A percentile compares a stretch with the other conserved stretches of the same genome.
Conservation (phyloP, 2,797 vertebrate species). For the Kryptopterus vitreolus region DNA sequence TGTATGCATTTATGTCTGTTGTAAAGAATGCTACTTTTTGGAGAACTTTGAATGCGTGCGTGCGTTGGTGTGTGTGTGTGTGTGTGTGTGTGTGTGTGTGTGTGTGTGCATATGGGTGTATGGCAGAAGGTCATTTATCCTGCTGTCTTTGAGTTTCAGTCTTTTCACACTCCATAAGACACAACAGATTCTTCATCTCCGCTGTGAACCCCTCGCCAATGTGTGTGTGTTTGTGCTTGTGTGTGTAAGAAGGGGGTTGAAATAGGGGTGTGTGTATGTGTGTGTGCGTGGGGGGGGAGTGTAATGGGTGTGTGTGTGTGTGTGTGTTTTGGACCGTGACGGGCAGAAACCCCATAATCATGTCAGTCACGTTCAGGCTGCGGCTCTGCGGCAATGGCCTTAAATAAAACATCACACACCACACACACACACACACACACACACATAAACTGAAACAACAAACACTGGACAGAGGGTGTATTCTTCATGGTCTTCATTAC, state of each 20-base stretch:
- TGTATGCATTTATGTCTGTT: not conserved
- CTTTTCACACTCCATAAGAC: slow-evolving; percentile 40
- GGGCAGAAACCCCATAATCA: slow-evolving; percentile 73
- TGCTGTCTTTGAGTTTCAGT: slow-evolving; percentile 27
- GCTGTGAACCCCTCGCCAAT: not conserved
- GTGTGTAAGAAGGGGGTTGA: not conserved
- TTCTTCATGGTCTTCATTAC: slow-evolving; percentile 8
- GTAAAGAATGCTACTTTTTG: not conserved
- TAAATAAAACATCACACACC: slow-evolving; percentile 45
- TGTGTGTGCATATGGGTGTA: slow-evolving; percentile 40
- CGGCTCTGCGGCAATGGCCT: slow-evolving; percentile 36
- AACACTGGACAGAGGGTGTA: not conserved
- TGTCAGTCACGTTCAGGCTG: slow-evolving; percentile 64
- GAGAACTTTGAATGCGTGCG: not conserved
- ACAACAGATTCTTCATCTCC: slow-evolving; percentile 34
- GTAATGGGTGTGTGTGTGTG: slow-evolving; percentile 8
- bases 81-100: slow-evolving; percentile 1
- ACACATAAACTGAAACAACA: slow-evolving; percentile 6
- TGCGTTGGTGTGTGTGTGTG: slow-evolving; percentile 16
- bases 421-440: slow-evolving; percentile 8
- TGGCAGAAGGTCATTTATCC: slow-evolving; percentile 37
- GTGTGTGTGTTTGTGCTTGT: slow-evolving; percentile 20
- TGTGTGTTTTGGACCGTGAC: slow-evolving; percentile 62
- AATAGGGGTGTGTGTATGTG: not conserved
- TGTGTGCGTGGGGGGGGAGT: too few relatives aligned